Base-by-base conservation (phyloP, 2,797 vertebrate genomes). In the Melanotaenia pygmaea region DNA sequence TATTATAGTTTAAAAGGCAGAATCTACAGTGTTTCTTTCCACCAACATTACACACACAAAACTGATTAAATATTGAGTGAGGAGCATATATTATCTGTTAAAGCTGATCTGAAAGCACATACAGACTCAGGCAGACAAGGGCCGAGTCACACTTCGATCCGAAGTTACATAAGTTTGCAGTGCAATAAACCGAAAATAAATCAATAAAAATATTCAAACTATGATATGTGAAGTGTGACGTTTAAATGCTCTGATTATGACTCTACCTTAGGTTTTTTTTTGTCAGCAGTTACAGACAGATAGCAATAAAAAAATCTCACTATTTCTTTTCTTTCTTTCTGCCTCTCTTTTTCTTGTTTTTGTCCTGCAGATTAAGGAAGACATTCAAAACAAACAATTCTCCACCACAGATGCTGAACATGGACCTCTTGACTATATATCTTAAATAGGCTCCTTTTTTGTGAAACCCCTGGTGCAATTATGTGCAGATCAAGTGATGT, bases 361-460 rank as follows among this genome's bases (percentile, higher is more conserved):
- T 24, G 0, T 1, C 14, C 5, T 56, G 53, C 62, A 74, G 67
- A 61, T 74, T 65, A 58, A 37, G 37, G 18, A 66, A 69, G 58
- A 74, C 61, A 26, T 71, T 20, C 57, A 79, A 62, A 68, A 73
- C 53, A 79, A 76, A 70, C 80, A 74, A 85, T 13, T 60, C 47
- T 47, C 56, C 67, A 72, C 79, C 80, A 58, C 64, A 18, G 35
- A 53, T 30, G 59, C 74, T 74, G 71, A 82, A 82, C 57, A 54
- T 28, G 58, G 70, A 77, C 60, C 2, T 59, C 43, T 35, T 8
- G 3, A 38, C 66, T 38, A 35, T 67, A 26, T 20, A 24, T 68
- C 51, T 72, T 11, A 66, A 67, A 65, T 32, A 40, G 45, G 7
- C 61, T 50, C 43, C 26, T 35, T 63, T 22, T 22, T n/a, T 57